Evolutionary conservation across 2,888 invertebrate genomes (phyloP).

Genomic region (Caenorhabditis sp.): DNA sequence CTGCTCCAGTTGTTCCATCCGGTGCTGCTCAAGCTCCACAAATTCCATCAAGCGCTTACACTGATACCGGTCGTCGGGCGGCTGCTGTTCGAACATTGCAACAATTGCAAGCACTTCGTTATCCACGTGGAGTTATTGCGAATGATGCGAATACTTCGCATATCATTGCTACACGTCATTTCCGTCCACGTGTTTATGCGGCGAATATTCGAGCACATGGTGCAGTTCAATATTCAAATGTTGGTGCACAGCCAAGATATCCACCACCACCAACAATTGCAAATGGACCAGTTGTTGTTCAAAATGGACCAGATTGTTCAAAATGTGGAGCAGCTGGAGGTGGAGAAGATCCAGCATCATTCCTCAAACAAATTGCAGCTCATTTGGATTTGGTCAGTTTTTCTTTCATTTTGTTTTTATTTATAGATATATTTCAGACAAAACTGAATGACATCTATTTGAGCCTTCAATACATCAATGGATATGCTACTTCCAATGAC

Average conservation of each 20-base stretch:
- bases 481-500: constrained; percentile 65
- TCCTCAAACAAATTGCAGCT: constrained; percentile 54
- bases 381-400: constrained; percentile 44
- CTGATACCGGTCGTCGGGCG: constrained; percentile 22
- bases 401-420: no score
- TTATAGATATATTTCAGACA: constrained; percentile 30
- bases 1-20: constrained; percentile 12
- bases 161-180: neutral
- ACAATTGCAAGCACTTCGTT: constrained; percentile 29
- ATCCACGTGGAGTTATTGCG: constrained; percentile 14
- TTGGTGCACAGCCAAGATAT: constrained; percentile 30
- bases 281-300: constrained; percentile 13
- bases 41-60: constrained; percentile 38
- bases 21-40: constrained; percentile 47
- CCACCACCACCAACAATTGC: constrained; percentile 47
- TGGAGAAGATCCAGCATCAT: constrained; percentile 53
- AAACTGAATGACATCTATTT: constrained; percentile 64
- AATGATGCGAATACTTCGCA: neutral
- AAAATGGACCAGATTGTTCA: constrained; percentile 42
- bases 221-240: constrained; percentile 7
- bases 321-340: constrained; percentile 45
- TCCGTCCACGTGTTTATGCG: constrained; percentile 28
- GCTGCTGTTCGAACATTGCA: constrained; percentile 39
- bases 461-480: constrained; percentile 60
- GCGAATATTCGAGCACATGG: constrained; percentile 21